phyloP scores from a whole-genome alignment of 1,140 invertebrate genomes.

The Brachionus rotundiformis region DNA sequence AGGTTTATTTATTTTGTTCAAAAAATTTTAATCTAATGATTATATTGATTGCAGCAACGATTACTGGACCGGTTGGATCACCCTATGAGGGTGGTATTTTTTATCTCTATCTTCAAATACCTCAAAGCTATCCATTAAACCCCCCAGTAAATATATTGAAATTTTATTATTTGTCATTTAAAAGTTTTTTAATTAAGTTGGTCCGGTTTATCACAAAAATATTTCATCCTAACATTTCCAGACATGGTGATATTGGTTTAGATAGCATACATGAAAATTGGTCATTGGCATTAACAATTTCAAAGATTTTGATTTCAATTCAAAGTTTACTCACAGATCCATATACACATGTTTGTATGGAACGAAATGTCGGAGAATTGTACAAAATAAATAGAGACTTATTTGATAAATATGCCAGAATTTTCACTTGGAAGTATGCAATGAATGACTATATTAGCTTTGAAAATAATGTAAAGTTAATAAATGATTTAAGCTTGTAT shows the following conservation, averaged over 20 bases:
- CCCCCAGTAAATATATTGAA: constrained; percentile 79
- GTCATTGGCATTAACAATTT: constrained; percentile 86
- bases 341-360: constrained; percentile 87
- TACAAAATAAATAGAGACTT: constrained; percentile 74
- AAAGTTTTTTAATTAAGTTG: background rate
- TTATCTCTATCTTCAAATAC: constrained; percentile 76
- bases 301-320: constrained; percentile 70
- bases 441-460: constrained; percentile 73
- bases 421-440: constrained; percentile 89
- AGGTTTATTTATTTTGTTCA: constrained; percentile 49
- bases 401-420: constrained; percentile 79
- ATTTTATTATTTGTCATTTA: constrained; percentile 56
- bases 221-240: constrained; percentile 88
- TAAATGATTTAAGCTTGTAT: background rate
- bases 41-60: constrained; percentile 56
- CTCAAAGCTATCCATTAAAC: constrained; percentile 82
- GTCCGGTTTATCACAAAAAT: constrained; percentile 82
- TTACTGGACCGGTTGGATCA: constrained; percentile 62
- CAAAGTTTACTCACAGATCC: constrained; percentile 90
- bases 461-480: background rate
- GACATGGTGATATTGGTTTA: constrained; percentile 91
- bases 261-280: constrained; percentile 88
- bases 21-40: background rate
- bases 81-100: constrained; percentile 69
- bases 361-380: constrained; percentile 79